phyloP scores from a whole-genome alignment of 2,113 vertebrate genomes.

The Centrocercus urophasianus region DNA sequence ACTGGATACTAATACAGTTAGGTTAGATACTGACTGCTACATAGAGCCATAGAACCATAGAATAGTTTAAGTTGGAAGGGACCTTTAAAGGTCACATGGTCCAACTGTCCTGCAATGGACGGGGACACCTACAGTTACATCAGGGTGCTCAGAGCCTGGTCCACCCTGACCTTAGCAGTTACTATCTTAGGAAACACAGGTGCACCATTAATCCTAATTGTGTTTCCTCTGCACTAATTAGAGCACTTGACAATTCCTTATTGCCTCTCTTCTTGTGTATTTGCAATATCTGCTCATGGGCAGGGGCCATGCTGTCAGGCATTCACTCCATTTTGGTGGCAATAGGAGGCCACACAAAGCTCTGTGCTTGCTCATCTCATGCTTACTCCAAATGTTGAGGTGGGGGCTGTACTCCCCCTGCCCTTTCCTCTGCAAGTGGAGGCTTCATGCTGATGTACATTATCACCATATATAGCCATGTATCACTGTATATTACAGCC shows the following conservation, averaged over 20 bases:
- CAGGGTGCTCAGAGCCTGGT: no score
- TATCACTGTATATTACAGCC: background rate
- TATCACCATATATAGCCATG: background rate
- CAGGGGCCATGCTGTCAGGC: no score
- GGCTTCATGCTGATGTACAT: background rate
- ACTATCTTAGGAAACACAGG: background rate
- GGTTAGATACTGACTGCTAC: no score
- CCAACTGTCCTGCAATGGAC: no score
- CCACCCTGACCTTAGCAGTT: background rate
- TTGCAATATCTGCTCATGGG: fast-evolving
- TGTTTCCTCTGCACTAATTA: background rate
- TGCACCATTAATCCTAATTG: background rate
- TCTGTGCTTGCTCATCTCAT: background rate
- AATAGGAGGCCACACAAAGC: background rate
- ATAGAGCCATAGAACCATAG: no score
- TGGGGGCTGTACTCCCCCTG: fast-evolving
- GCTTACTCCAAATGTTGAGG: background rate
- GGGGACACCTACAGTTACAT: no score
- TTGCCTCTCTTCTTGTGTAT: background rate
- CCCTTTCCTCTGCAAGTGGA: background rate
- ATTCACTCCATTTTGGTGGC: background rate
- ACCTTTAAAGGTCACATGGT: no score
- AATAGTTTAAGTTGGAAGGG: no score
- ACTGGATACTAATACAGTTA: background rate
- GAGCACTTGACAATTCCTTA: background rate